Evolutionary conservation across 2,888 invertebrate genomes (phyloP).

Genomic region (Blomia tropicalis): DNA sequence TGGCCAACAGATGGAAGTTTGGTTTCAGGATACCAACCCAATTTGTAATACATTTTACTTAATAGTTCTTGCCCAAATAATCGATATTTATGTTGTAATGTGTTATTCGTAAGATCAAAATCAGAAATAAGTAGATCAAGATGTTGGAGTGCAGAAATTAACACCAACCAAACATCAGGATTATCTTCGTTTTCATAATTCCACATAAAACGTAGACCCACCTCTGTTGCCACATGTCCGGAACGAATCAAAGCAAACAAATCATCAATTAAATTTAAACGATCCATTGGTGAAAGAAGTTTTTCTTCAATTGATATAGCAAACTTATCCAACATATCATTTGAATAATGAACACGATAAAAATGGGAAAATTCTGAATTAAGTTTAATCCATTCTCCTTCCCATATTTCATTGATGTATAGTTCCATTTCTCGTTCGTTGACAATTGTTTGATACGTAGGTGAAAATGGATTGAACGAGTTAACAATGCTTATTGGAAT

Average conservation of each 20-base stretch:
- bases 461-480: conserved; percentile 8
- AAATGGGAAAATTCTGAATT: conserved; percentile 74
- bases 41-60: conserved; percentile 49
- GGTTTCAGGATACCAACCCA: conserved; percentile 70
- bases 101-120: conserved; percentile 43
- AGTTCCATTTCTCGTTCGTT: conserved; percentile 49
- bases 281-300: conserved; percentile 66
- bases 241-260: conserved; percentile 46
- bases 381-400: conserved; percentile 52
- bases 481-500: conserved; percentile 11
- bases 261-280: conserved; percentile 68
- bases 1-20: conserved; percentile 33
- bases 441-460: conserved; percentile 46
- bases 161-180: conserved; percentile 81
- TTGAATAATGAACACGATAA: conserved; percentile 70
- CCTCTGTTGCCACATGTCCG: conserved; percentile 59
- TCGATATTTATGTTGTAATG: conserved; percentile 50
- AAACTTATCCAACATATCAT: conserved; percentile 54
- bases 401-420: background rate
- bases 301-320: conserved; percentile 63
- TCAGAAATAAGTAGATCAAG: conserved; percentile 59
- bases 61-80: conserved; percentile 57
- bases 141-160: conserved; percentile 58
- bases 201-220: conserved; percentile 63
- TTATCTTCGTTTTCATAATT: conserved; percentile 71